phyloP scores from a whole-genome alignment of 2,797 vertebrate genomes.

The Arctocebus calabarensis region DNA sequence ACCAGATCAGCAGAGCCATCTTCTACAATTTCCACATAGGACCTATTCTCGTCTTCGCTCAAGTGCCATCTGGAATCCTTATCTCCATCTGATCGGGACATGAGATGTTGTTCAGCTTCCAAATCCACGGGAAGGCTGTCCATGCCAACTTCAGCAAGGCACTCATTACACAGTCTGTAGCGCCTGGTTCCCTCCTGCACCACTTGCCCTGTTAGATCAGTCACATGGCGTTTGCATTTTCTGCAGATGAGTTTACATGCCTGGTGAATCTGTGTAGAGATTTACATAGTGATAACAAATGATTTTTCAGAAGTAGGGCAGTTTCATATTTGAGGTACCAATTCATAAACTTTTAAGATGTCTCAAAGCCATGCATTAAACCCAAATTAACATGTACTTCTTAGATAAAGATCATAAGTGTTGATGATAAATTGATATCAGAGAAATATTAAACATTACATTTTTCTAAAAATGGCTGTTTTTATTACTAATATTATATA shows the following conservation, averaged over 20 bases:
- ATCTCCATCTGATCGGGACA: slow-evolving; percentile 92
- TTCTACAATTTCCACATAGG: slow-evolving; percentile 92
- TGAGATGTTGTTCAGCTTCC: slow-evolving; percentile 91
- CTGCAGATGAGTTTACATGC: slow-evolving; percentile 98
- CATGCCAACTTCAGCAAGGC: slow-evolving; percentile 95
- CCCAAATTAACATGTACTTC: slow-evolving; percentile 21
- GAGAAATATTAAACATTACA: slow-evolving; percentile 11
- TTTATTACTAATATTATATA: slow-evolving; percentile 2
- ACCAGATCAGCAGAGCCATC: slow-evolving; percentile 96
- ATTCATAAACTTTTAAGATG: slow-evolving; percentile 36
- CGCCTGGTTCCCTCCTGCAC: slow-evolving; percentile 96
- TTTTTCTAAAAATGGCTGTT: slow-evolving; percentile 52
- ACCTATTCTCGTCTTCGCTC: slow-evolving; percentile 91
- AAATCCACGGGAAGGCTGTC: slow-evolving; percentile 92
- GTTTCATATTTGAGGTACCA: slow-evolving; percentile 25
- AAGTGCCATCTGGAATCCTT: slow-evolving; percentile 93
- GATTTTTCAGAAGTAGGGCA: not conserved
- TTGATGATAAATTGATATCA: not conserved
- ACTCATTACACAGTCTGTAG: slow-evolving; percentile 95
- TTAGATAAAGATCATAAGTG: slow-evolving; percentile 46
- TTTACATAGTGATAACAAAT: rapidly evolving
- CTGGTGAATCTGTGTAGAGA: slow-evolving; percentile 94
- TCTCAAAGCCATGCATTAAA: slow-evolving; percentile 61
- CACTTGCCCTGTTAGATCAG: slow-evolving; percentile 95
- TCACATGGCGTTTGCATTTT: slow-evolving; percentile 97